Evolutionary conservation across 2,113 vertebrate genomes (phyloP).

Genomic region (Cyprinus carpio): DNA sequence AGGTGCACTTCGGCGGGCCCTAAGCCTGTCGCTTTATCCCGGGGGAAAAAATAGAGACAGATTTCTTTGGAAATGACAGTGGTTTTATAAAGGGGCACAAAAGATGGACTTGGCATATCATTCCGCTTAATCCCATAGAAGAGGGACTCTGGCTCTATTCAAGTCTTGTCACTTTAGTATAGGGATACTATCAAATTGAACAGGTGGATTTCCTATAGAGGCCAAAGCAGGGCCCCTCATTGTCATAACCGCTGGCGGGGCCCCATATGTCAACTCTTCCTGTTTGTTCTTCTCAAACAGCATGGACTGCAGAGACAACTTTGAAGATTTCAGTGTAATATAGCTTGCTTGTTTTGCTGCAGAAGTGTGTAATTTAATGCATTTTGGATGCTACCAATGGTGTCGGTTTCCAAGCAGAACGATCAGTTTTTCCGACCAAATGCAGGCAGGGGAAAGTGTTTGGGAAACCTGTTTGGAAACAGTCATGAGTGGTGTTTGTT

Average conservation of each 20-base stretch:
- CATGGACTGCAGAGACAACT: not conserved
- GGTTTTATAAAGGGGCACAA: conserved; percentile 53
- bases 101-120: conserved; percentile 58
- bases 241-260: conserved; percentile 46
- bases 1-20: conserved; percentile 36
- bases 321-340: not conserved
- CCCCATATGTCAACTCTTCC: conserved; percentile 38
- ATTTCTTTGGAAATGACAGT: conserved; percentile 55
- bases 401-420: not conserved
- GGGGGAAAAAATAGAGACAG: conserved; percentile 41
- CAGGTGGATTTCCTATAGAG: conserved; percentile 51
- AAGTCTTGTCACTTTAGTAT: conserved; percentile 45
- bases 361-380: not conserved
- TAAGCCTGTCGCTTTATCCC: conserved; percentile 49
- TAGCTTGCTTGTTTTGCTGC: not conserved
- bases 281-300: not conserved
- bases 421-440: not conserved
- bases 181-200: conserved; percentile 46
- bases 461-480: conserved; percentile 4
- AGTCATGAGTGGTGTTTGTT: not conserved
- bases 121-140: conserved; percentile 54
- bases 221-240: conserved; percentile 39
- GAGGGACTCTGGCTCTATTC: conserved; percentile 45
- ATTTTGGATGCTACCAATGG: not conserved
- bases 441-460: not conserved